These are phyloP conservation scores for Ptilorrhoa leucosticta DNA, from an alignment of 2,113 vertebrate genomes.

Conservation along the genomic window DNA sequence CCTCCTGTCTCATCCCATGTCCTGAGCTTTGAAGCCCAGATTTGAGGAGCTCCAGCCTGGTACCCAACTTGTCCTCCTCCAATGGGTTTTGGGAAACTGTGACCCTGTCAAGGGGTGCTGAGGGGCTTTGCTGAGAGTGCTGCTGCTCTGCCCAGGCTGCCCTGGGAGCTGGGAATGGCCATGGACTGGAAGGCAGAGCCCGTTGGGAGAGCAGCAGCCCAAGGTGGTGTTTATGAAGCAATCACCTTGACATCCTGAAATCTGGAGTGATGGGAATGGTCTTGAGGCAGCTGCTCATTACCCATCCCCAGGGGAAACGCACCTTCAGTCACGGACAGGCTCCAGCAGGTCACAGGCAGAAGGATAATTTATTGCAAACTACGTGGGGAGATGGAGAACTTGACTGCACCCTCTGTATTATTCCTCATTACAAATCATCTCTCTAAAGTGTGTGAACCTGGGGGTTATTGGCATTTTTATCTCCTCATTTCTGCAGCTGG, in stretches of 20 bases:
- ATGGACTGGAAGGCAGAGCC: not conserved
- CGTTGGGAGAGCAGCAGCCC: not conserved
- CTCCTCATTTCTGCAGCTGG: not conserved
- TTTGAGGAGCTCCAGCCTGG: not conserved
- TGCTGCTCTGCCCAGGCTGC: not conserved
- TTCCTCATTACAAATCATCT: slow-evolving; percentile 57
- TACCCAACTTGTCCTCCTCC: not conserved
- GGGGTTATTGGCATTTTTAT: not conserved
- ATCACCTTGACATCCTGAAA: slow-evolving; percentile 42
- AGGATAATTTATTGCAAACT: slow-evolving; percentile 25
- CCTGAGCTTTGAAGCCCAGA: not conserved
- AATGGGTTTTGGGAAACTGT: not conserved
- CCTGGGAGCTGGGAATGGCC: not conserved
- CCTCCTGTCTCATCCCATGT: not conserved
- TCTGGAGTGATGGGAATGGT: slow-evolving; percentile 16
- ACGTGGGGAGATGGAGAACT: slow-evolving; percentile 23
- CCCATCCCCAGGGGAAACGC: not conserved
- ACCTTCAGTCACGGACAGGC: not conserved
- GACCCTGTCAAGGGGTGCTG: not conserved
- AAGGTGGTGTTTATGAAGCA: not conserved
- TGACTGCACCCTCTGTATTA: slow-evolving; percentile 38
- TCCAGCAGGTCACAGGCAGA: slow-evolving; percentile 39
- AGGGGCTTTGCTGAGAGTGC: not conserved
- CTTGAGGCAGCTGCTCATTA: slow-evolving; percentile 47
- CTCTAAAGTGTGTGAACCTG: not conserved